phyloP scores from a whole-genome alignment of 2,888 invertebrate species.

The Eupithecia exiguata region DNA sequence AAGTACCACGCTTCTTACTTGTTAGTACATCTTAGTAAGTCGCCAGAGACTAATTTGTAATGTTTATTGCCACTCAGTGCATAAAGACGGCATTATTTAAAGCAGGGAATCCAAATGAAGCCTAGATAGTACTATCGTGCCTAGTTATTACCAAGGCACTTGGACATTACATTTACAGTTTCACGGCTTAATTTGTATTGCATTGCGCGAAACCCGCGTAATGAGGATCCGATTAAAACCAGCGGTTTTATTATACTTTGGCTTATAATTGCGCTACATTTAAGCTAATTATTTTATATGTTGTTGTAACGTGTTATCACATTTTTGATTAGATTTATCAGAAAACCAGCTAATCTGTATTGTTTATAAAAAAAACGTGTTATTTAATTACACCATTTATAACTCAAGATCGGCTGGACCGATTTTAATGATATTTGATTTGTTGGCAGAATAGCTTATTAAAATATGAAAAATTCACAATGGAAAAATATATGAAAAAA shows the following conservation, averaged over 20 bases:
- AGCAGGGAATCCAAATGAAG: conserved; percentile 15
- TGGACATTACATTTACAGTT: conserved; percentile 25
- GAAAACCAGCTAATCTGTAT: neutral
- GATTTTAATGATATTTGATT: too few relatives aligned
- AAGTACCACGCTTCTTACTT: neutral
- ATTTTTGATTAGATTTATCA: neutral
- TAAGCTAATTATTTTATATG: neutral
- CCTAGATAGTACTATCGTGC: conserved; percentile 26
- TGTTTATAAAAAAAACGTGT: too few relatives aligned
- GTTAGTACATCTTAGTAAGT: neutral
- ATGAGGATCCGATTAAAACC: conserved; percentile 13
- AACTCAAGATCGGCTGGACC: too few relatives aligned
- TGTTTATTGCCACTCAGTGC: neutral
- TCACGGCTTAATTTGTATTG: conserved; percentile 28
- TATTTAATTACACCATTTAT: too few relatives aligned
- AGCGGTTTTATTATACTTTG: neutral
- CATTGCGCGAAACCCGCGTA: conserved; percentile 16
- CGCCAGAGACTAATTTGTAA: neutral
- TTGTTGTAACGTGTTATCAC: neutral
- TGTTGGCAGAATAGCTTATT: too few relatives aligned
- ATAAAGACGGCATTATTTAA: neutral
- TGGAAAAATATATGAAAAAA: too few relatives aligned
- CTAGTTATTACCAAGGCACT: conserved; percentile 24
- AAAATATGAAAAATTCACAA: too few relatives aligned
- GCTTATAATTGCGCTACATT: neutral